A percentile compares a stretch with the other conserved stretches of the same genome.
phyloP scores from a whole-genome alignment of 2,888 invertebrate species.

The Eupeodes luniger region DNA sequence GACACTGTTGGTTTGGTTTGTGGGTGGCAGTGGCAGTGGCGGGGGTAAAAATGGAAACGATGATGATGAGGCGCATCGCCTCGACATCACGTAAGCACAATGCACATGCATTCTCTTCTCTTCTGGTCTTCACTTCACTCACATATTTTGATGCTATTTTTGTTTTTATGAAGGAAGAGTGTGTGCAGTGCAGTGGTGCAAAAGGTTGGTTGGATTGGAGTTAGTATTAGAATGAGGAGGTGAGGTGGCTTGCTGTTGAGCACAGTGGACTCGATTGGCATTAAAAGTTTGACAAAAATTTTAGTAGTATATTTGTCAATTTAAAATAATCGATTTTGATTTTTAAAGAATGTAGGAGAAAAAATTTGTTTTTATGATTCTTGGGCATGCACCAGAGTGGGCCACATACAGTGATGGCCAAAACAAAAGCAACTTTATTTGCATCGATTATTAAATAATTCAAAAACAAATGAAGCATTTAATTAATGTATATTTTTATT shows the following conservation, averaged over 20 bases:
- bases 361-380: no score
- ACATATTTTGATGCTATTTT: constrained; percentile 67
- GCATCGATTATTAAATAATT: no score
- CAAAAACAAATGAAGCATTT: no score
- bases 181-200: background rate
- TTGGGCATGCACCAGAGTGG: no score
- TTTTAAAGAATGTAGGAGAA: no score
- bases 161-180: constrained; percentile 33
- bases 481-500: no score
- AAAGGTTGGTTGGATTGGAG: constrained; percentile 8
- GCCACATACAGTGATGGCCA: no score
- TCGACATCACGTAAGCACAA: constrained; percentile 66
- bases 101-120: constrained; percentile 64
- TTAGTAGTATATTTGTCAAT: no score
- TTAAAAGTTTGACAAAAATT: background rate
- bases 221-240: constrained; percentile 13
- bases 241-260: constrained; percentile 1
- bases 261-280: constrained; percentile 1
- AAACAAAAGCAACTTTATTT: no score
- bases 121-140: constrained; percentile 25
- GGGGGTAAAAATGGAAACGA: constrained; percentile 4
- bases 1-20: background rate
- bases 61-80: constrained; percentile 62
- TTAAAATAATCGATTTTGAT: no score
- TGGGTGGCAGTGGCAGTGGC: background rate